Percentiles rank a stretch among this genome's conserved stretches.
These are phyloP conservation scores for Torymus auratus DNA, from an alignment of 2,888 invertebrate genomes.

Conservation along the genomic window DNA sequence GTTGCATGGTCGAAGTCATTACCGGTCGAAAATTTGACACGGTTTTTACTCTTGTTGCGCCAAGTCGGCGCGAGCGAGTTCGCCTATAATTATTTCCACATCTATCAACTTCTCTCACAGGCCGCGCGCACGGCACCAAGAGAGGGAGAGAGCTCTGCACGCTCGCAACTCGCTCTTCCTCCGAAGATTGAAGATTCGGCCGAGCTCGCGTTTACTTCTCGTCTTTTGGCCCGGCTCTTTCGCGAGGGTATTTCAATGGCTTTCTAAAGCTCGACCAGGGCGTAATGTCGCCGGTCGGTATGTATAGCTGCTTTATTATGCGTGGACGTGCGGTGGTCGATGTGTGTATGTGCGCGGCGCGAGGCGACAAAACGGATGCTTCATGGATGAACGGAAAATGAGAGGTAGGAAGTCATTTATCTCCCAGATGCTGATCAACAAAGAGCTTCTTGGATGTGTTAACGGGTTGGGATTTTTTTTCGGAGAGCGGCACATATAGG, in stretches of 20 bases:
- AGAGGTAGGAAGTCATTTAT: slow-evolving; percentile 45
- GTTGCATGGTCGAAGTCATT: slow-evolving; percentile 74
- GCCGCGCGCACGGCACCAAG: not conserved
- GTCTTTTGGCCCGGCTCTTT: slow-evolving; percentile 38
- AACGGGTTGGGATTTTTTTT: not conserved
- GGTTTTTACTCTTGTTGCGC: slow-evolving; percentile 73
- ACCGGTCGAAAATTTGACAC: slow-evolving; percentile 74
- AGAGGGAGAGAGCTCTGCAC: not conserved
- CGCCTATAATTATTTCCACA: slow-evolving; percentile 76
- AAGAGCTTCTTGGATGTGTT: slow-evolving; percentile 15
- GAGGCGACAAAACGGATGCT: slow-evolving; percentile 28
- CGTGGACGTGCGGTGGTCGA: too few relatives aligned
- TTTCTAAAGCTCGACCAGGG: slow-evolving; percentile 19
- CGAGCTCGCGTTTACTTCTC: slow-evolving; percentile 28
- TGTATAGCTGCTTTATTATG: too few relatives aligned
- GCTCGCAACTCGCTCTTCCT: slow-evolving; percentile 3
- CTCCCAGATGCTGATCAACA: slow-evolving; percentile 29
- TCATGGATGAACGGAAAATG: not conserved
- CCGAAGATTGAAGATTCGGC: slow-evolving; percentile 55
- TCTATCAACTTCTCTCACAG: slow-evolving; percentile 69
- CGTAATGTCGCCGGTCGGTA: not conserved
- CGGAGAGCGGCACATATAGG: not conserved
- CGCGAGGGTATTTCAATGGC: slow-evolving; percentile 33
- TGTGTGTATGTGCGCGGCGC: too few relatives aligned
- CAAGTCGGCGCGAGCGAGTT: slow-evolving; percentile 63